Evolutionary conservation across 2,797 vertebrate species (phyloP).

Genomic region (Gymnodraco acuticeps): DNA sequence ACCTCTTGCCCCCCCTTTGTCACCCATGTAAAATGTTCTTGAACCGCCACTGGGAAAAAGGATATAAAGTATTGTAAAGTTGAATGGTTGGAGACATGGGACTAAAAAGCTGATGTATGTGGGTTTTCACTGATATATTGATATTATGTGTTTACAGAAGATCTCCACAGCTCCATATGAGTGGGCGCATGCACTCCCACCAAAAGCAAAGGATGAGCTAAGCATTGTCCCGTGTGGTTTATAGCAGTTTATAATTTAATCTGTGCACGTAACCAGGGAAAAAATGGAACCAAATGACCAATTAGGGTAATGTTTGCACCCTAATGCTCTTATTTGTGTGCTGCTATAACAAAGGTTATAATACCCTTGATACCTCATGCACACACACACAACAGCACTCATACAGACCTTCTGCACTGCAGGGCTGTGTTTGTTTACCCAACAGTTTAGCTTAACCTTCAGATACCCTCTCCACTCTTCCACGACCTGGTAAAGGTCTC

Average conservation of each 20-base stretch:
- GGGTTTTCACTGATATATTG: constrained; percentile 1
- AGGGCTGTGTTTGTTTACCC: constrained; percentile 63
- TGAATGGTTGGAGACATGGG: background rate
- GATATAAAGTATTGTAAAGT: background rate
- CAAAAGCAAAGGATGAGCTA: background rate
- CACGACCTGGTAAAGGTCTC: constrained; percentile 35
- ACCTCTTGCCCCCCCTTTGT: no score
- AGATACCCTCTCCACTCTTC: constrained; percentile 40
- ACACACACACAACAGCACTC: constrained; percentile 9
- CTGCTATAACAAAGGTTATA: constrained; percentile 52
- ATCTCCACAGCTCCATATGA: background rate
- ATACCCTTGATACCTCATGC: constrained; percentile 43
- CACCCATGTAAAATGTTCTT: no score
- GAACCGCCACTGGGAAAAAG: no score
- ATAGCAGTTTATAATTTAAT: constrained; percentile 49
- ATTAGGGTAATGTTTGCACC: constrained; percentile 46
- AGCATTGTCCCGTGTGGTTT: constrained; percentile 15
- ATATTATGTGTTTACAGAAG: constrained; percentile 22
- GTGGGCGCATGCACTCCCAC: constrained; percentile 13
- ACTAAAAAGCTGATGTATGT: background rate
- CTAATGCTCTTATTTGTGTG: constrained; percentile 43
- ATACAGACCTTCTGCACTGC: background rate
- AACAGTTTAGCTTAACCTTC: constrained; percentile 64
- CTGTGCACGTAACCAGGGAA: constrained; percentile 30
- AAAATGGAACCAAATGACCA: constrained; percentile 49